These are phyloP conservation scores for Pseudorasbora parva DNA, from an alignment of 2,113 vertebrate species.

Conservation along the genomic window DNA sequence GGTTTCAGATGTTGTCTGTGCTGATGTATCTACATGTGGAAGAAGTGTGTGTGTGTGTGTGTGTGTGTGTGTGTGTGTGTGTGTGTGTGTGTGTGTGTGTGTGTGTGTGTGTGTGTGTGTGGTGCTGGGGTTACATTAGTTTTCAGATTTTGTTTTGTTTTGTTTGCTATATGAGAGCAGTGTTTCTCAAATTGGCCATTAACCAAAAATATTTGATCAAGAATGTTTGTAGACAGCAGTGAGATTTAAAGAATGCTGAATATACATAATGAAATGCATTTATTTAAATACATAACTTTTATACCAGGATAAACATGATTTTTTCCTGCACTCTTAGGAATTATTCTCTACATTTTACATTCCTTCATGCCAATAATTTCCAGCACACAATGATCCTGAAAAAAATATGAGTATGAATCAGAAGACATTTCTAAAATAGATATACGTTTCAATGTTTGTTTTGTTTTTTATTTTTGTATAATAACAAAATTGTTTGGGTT, in stretches of 20 bases:
- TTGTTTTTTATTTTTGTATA: background rate
- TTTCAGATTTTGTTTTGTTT: background rate
- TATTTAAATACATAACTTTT: background rate
- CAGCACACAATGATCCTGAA: background rate
- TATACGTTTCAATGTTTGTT: background rate
- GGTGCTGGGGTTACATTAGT: too few relatives aligned
- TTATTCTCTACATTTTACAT: background rate
- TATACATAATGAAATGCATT: background rate
- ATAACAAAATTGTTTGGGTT: background rate
- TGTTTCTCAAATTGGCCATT: background rate
- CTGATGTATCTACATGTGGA: background rate
- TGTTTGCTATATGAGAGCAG: background rate
- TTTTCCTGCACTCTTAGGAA: background rate
- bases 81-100: too few relatives aligned
- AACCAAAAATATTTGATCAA: background rate
- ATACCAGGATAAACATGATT: background rate
- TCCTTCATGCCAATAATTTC: background rate
- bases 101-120: too few relatives aligned
- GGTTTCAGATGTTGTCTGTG: background rate
- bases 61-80: too few relatives aligned
- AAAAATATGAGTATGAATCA: background rate
- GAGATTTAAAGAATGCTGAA: background rate
- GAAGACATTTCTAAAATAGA: background rate
- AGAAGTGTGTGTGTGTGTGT: too few relatives aligned
- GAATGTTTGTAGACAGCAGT: background rate